Evolutionary conservation across 2,888 invertebrate species (phyloP), one percentile per base, ranked within the genome.

Genomic region (Trissolcus brochymenae): DNA sequence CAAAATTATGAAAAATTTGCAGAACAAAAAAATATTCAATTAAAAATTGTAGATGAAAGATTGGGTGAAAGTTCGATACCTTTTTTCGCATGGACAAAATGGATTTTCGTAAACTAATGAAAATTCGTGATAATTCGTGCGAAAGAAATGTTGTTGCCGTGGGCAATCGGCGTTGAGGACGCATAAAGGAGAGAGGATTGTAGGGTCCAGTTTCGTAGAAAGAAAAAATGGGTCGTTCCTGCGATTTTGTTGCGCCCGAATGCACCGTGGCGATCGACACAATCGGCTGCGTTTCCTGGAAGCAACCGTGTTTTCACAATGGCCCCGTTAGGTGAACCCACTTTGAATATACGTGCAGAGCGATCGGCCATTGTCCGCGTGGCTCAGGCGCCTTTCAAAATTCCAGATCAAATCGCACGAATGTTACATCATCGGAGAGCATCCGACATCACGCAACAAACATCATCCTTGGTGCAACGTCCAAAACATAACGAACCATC

Each of bases 311-410:
- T 81, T 80, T 80, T 81, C 81, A 87, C 87, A 87, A 87, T 87
- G 80, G 55, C 84, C 84, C 25, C 79, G 81, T 83, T 85, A 86
- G 86, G 87, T 87, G 87, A 83, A 81, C 84, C 85, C 86, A 86
- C 87, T 88, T 87, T 87, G 87, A 88, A 88, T 88, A 87, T 9
- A 35, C 35, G 9, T 87, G 87, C 85, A 85, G 86, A 86, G 85
- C 87, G 87, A 87, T 86, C 85, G 81, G 75, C 83, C 85, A 87
- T 88, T 88, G 87, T 88, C 11, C 71, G 66, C 81, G 81, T 66
- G 56, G 56, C 74, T 76, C 70, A 65, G 72, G 57, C 76, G 76
- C 77, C 72, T 82, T 83, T 82, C 68, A 73, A 80, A 66, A 71
- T 77, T 74, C 56, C 76, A 67, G 82, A 81, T 35, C 35, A 85